Conservation (phyloP, 2,888 invertebrate genomes). For the Eurois occulta region DNA sequence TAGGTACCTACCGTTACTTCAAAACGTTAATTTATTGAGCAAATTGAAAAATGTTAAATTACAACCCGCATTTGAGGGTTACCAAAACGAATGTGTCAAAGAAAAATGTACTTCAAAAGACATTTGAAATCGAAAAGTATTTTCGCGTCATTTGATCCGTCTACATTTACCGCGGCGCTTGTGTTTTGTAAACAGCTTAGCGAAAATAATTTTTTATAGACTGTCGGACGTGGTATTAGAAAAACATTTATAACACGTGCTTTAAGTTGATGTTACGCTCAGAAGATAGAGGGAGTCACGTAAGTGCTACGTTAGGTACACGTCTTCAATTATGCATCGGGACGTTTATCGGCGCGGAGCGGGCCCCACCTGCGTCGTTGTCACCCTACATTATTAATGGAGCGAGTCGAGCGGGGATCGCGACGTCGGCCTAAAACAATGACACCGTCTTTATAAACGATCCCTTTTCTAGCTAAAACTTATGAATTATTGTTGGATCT, state of each 20-base stretch:
- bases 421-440: conserved; percentile 73
- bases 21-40: conserved; percentile 41
- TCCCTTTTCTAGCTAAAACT: conserved; percentile 72
- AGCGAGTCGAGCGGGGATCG: conserved; percentile 63
- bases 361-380: conserved; percentile 85
- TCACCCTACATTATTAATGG: conserved; percentile 89
- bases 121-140: conserved; percentile 59
- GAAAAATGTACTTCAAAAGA: conserved; percentile 53
- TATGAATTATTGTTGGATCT: conserved; percentile 73
- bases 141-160: conserved; percentile 55
- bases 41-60: conserved; percentile 36
- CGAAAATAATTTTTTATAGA: conserved; percentile 38
- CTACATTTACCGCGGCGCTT: conserved; percentile 51
- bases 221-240: conserved; percentile 63
- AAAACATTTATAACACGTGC: conserved; percentile 77
- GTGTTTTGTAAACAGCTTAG: conserved; percentile 53
- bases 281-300: conserved; percentile 75
- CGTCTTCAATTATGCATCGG: conserved; percentile 88
- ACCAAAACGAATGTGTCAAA: conserved; percentile 55
- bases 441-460: conserved; percentile 75
- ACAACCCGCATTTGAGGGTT: conserved; percentile 37
- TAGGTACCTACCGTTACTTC: conserved; percentile 18
- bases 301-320: conserved; percentile 79
- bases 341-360: conserved; percentile 83
- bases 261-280: conserved; percentile 72